These are phyloP conservation scores for Ochlodes sylvanus DNA, from an alignment of 2,888 invertebrate genomes.

Conservation along the genomic window DNA sequence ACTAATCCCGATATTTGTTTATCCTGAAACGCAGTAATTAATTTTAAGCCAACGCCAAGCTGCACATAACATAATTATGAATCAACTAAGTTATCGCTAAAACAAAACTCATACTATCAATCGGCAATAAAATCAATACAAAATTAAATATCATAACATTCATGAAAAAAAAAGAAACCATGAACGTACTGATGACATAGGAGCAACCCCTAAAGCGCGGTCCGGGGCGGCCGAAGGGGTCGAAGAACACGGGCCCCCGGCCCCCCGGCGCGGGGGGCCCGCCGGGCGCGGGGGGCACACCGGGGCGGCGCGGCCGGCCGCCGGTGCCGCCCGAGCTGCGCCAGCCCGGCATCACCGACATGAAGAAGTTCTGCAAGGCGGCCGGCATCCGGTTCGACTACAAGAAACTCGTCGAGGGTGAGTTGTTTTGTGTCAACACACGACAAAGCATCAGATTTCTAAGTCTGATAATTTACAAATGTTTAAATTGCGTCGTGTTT, in stretches of 20 bases:
- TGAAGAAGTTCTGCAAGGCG: conserved; percentile 82
- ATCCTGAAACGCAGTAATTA: no score
- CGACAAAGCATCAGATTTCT: no score
- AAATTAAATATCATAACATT: no score
- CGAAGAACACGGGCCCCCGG: conserved; percentile 55
- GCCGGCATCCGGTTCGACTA: conserved; percentile 81
- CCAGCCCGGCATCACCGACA: conserved; percentile 78
- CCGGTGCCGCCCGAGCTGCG: conserved; percentile 77
- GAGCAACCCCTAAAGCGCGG: conserved; percentile 70
- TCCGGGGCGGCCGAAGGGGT: conserved; percentile 72
- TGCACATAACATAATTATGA: no score
- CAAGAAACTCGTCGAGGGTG: conserved; percentile 80
- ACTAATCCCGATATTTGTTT: no score
- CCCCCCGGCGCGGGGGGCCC: conserved; percentile 42
- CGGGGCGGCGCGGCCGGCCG: conserved; percentile 70
- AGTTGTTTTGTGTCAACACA: conserved; percentile 32
- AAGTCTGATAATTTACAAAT: no score
- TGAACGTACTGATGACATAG: conserved; percentile 45
- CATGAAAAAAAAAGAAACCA: background rate
- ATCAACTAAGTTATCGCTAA: no score
- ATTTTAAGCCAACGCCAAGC: no score
- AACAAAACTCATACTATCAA: no score
- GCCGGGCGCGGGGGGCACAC: conserved; percentile 48
- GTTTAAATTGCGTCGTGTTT: no score
- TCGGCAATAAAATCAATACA: no score